phyloP scores from a whole-genome alignment of 2,797 vertebrate genomes.

The Labeo calbasu region DNA sequence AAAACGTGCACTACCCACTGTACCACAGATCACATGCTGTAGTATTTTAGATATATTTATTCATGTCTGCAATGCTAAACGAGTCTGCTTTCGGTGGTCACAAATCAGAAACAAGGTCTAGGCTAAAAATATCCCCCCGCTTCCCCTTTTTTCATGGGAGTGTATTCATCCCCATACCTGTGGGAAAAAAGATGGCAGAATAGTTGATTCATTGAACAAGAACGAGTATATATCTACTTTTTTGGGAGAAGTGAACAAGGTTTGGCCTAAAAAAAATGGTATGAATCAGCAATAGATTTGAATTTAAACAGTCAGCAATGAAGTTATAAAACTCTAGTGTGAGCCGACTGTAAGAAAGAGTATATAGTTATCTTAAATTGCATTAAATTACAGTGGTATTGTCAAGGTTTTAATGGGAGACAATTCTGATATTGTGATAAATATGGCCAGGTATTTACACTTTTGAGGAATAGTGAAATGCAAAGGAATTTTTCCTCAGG shows the following conservation, averaged over 20 bases:
- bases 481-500: not conserved
- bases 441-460: not conserved
- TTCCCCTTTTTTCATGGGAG: conserved; percentile 68
- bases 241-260: conserved; percentile 78
- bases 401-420: not conserved
- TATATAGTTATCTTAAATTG: not conserved
- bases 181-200: conserved; percentile 73
- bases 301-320: conserved; percentile 71
- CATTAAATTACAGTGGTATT: not conserved
- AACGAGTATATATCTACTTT: conserved; percentile 78
- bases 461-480: not conserved
- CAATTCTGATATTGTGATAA: not conserved
- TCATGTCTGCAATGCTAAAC: conserved; percentile 45
- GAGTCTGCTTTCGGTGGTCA: conserved; percentile 64
- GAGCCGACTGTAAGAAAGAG: not conserved
- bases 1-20: not conserved
- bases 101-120: conserved; percentile 67
- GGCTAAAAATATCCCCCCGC: conserved; percentile 79
- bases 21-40: not conserved
- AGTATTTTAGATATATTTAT: conserved; percentile 44
- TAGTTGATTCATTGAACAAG: conserved; percentile 78
- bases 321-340: conserved; percentile 53
- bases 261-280: conserved; percentile 71
- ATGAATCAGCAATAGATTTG: conserved; percentile 77
- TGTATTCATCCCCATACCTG: conserved; percentile 74